These are phyloP conservation scores for Struthio camelus DNA, from an alignment of 2,113 vertebrate species.

Conservation along the genomic window DNA sequence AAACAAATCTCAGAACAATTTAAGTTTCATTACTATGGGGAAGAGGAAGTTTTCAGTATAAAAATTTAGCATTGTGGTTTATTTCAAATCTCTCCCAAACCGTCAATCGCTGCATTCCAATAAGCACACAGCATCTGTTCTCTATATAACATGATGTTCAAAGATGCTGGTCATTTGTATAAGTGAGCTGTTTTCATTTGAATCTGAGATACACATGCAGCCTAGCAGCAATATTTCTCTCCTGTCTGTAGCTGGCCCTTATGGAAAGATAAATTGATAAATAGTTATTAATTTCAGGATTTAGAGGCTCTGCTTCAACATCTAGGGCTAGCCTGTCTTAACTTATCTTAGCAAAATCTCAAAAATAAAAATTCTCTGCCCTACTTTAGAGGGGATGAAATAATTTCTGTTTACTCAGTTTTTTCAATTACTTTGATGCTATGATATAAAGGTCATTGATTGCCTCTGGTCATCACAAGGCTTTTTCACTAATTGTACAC, in stretches of 20 bases:
- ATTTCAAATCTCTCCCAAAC: conserved; percentile 14
- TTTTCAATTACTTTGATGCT: conserved; percentile 36
- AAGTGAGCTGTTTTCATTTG: neutral
- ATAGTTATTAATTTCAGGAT: conserved; percentile 37
- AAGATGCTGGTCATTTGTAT: neutral
- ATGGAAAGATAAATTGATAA: conserved; percentile 1
- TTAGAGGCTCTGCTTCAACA: conserved; percentile 45
- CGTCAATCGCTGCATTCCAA: neutral
- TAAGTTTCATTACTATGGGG: neutral
- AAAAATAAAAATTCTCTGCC: conserved; percentile 32
- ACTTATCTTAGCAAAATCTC: conserved; percentile 33
- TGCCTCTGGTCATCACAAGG: conserved; percentile 32
- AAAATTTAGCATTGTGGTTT: neutral
- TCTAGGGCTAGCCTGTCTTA: neutral
- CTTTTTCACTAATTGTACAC: conserved; percentile 32
- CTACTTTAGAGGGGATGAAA: neutral
- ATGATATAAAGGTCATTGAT: conserved; percentile 40
- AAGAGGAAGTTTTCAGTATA: neutral
- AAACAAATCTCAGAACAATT: neutral
- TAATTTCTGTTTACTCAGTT: conserved; percentile 44
- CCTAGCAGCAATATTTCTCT: neutral
- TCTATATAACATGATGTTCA: neutral
- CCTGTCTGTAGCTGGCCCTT: neutral
- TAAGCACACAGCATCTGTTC: conserved; percentile 31
- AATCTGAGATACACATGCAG: neutral